A percentile compares a stretch with the other conserved stretches of the same genome.
These are phyloP conservation scores for Cyclophora albipunctata DNA, from an alignment of 2,888 invertebrate species.

Conservation along the genomic window DNA sequence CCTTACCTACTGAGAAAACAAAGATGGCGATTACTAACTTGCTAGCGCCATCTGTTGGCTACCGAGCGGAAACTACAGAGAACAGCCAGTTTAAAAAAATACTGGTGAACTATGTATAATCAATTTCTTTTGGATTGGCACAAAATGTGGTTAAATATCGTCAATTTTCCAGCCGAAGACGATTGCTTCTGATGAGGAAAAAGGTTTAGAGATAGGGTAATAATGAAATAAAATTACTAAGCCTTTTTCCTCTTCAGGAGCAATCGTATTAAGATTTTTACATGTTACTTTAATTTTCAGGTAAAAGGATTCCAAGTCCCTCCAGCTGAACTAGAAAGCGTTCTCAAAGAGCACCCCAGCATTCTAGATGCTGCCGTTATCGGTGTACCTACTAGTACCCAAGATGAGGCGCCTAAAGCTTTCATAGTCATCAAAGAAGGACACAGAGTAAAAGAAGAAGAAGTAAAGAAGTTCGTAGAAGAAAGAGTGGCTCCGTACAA, in stretches of 20 bases:
- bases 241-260: no score
- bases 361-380: conserved; percentile 88
- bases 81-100: no score
- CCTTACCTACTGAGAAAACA: no score
- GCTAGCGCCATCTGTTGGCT: background rate
- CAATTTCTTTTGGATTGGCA: no score
- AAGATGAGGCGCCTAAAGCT: conserved; percentile 85
- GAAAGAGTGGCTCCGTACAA: conserved; percentile 84
- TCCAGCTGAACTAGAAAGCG: conserved; percentile 89
- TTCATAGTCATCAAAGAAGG: conserved; percentile 77
- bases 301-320: conserved; percentile 84
- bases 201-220: no score
- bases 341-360: conserved; percentile 81
- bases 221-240: no score
- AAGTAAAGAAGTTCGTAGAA: conserved; percentile 77
- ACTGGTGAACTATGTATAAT: no score
- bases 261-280: no score
- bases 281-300: conserved; percentile 41
- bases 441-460: conserved; percentile 54
- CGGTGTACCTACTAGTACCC: conserved; percentile 79
- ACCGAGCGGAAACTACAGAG: background rate
- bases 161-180: no score
- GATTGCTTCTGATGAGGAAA: no score
- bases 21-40: no score
- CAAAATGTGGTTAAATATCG: no score